Evolutionary conservation across 2,113 vertebrate genomes (phyloP), one percentile per base, ranked within the genome.

Genomic region (Callorhinus ursinus): DNA sequence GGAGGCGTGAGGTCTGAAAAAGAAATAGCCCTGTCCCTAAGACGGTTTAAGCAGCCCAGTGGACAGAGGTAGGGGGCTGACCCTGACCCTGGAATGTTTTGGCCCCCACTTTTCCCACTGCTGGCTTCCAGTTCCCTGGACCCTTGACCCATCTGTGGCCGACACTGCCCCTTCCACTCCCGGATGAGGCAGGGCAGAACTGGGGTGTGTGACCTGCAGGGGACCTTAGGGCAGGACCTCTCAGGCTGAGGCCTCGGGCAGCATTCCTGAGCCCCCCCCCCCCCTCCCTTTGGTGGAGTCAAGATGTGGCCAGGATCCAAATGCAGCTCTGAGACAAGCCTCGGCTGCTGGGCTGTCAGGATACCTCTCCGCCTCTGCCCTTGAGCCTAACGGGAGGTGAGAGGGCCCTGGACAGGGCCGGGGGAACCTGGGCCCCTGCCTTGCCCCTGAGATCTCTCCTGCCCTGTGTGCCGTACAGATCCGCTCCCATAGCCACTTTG

Each of bases 401-500:
- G 33, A 74, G n/a, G 49, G 63, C 15, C 53, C 69, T 1, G 4
- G 79, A 7, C 39, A 87, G 67, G 39, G 21, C 14, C 87, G 5
- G 33, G 72, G 67, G 31, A n/a, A 55, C 42, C n/a, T 39, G 61
- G 33, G 39, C 55, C 65, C 39, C 53, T 21, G 86, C 59, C 9
- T 59, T 71, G 76, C 36, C 55, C 81, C 86, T 97, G 94, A 98
- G 85, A 72, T 85, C 84, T 93, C n/a, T 86, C 92, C 61, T 83
- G 71, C 82, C 71, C 31, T 88, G 26, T 97, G 94, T 97, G 49
- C 93, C 96, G 69, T 98, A 74, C 99, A 99, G 99, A 99, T 99
- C 82, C 99, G 99, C 92, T 99, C 99, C 71, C 99, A 99, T 0
- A 92, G 99, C 79, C 98, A 97, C 59, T 99, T 99, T 93, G 99